phyloP scores from a whole-genome alignment of 1,140 invertebrate genomes.

The Zelostemma sp. region DNA sequence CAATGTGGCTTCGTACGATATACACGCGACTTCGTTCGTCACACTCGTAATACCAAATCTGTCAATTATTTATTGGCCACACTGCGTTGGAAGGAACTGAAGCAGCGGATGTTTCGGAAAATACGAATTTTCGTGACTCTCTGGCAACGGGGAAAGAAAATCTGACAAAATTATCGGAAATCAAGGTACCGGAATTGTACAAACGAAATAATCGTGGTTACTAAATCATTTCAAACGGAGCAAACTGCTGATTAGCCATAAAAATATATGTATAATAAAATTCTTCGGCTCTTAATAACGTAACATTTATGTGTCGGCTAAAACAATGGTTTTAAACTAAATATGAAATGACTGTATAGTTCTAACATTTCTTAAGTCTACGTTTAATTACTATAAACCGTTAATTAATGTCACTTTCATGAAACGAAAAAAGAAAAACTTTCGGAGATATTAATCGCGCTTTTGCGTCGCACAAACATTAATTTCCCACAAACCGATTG shows the following conservation, averaged over 20 bases:
- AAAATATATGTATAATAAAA: background rate
- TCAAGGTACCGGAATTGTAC: too few species aligned
- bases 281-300: background rate
- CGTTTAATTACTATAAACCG: background rate
- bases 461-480: background rate
- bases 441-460: background rate
- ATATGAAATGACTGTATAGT: background rate
- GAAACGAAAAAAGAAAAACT: background rate
- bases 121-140: slow-evolving; percentile 40
- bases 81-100: slow-evolving; percentile 45
- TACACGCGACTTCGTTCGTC: slow-evolving; percentile 28
- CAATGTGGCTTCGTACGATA: slow-evolving; percentile 41
- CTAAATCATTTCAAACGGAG: background rate
- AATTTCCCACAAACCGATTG: too few species aligned
- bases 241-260: too few species aligned
- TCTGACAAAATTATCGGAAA: too few species aligned
- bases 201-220: too few species aligned
- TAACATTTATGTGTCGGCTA: background rate
- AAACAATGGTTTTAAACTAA: slow-evolving; percentile 3
- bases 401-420: background rate
- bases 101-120: slow-evolving; percentile 42
- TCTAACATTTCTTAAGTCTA: background rate
- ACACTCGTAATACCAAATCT: slow-evolving; percentile 39
- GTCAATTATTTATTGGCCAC: slow-evolving; percentile 48
- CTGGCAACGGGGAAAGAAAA: too few species aligned